A percentile compares a stretch with the other conserved stretches of the same genome.
Evolutionary conservation across 1,140 invertebrate genomes (phyloP).

Genomic region (Dinothrombium tinctorium): DNA sequence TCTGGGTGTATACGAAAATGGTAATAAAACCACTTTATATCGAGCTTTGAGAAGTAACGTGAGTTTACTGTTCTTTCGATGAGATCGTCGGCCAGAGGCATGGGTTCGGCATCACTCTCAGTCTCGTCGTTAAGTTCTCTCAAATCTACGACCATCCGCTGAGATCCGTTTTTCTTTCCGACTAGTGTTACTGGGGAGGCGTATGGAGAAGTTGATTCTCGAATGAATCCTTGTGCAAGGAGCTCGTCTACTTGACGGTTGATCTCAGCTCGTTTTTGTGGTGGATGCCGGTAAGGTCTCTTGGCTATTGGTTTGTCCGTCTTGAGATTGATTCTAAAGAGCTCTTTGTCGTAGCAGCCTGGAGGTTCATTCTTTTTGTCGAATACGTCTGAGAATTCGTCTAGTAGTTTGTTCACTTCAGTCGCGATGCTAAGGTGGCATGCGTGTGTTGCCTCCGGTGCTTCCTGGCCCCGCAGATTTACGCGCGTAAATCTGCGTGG

Average conservation of each 20-base stretch:
- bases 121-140: slow-evolving; percentile 16
- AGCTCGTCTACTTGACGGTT: slow-evolving; percentile 5
- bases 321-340: not conserved
- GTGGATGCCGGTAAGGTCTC: slow-evolving; percentile 4
- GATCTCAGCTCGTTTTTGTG: slow-evolving; percentile 4
- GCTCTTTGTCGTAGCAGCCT: not conserved
- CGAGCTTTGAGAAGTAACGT: slow-evolving; percentile 12
- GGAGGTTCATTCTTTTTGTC: not conserved
- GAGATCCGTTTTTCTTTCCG: slow-evolving; percentile 13
- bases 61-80: slow-evolving; percentile 6
- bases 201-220: slow-evolving; percentile 5
- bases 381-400: not conserved
- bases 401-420: not conserved
- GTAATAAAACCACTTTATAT: slow-evolving; percentile 13
- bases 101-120: slow-evolving; percentile 14
- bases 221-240: slow-evolving; percentile 3
- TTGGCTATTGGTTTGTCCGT: not conserved
- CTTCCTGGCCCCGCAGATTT: too few species aligned
- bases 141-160: slow-evolving; percentile 17
- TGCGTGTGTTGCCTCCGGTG: too few species aligned
- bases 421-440: too few species aligned
- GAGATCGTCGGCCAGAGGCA: slow-evolving; percentile 16
- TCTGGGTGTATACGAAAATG: slow-evolving; percentile 11
- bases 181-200: slow-evolving; percentile 11
- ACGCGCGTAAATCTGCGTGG: too few species aligned